Base-by-base conservation (phyloP, 2,113 vertebrate species). In the Rousettus leschenaultii region DNA sequence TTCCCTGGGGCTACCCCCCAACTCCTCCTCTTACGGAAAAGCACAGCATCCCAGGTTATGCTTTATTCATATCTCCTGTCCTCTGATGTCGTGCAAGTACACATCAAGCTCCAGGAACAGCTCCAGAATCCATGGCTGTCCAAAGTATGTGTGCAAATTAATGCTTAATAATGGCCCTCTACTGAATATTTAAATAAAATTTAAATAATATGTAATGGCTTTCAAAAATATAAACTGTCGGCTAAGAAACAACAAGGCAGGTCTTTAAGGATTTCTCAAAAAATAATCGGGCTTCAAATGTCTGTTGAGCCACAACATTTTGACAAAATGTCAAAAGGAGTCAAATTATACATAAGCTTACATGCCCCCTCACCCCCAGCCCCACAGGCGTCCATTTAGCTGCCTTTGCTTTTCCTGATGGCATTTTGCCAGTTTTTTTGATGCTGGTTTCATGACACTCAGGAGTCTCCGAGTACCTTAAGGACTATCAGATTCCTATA, bases 401-500 rank as follows among this genome's bases (percentile, higher is more conserved):
- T n/a, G 71, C 68, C 55, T 87, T 82, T 74, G 77, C 77, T 65
- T 88, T 86, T 70, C 75, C 77, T n/a, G 0, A 57, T 94, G 96
- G 95, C 93, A 26, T 92, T 65, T 57, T 91, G 93, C 93, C 95
- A 93, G n/a, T 5, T n/a, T 59, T 92, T 95, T 85, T 88, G 43
- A 93, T 94, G 73, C 90, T 74, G 5, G 40, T 94, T 97, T 86
- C 91, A 78, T 97, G 97, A 97, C 95, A 97, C 95, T 95, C 82
- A 35, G 89, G 94, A 91, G 77, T 94, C 73, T 91, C 92, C 55
- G 66, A 90, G 82, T 96, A 96, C 86, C 95, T 96, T 94, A 86
- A 94, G 96, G 94, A 97, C 93, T 92, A 94, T 96, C 93, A 93
- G 61, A 94, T 94, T 95, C 95, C 70, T 91, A 94, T 98, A 96